Evolutionary conservation across 2,113 vertebrate genomes (phyloP), one percentile per base, ranked within the genome.

Genomic region (Dascyllus trimaculatus): DNA sequence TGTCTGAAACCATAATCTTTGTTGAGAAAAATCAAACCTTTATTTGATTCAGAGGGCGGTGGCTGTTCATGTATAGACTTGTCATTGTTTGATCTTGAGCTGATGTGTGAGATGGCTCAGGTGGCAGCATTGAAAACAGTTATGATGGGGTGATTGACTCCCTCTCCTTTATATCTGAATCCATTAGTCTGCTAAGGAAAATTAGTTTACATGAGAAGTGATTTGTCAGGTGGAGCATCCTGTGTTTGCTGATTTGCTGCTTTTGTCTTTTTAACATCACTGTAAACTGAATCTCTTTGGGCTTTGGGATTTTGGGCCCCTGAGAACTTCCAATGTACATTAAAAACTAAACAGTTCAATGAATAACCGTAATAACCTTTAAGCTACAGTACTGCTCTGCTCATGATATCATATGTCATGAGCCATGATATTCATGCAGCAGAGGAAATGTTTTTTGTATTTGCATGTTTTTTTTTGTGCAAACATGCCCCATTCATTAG

Each of bases 111-210:
- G 65, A 6, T 0, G 21, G 15, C 48, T 69, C 66, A 63, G 25
- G 52, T 58, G 21, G 9, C 38, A 32, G 6, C 21, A 22, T 1
- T 46, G 54, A 38, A 24, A 26, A 40, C 40, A 21, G 49, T 35
- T 54, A 35, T 26, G 40, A 43, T 40, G 19, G 60, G 60, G 46
- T 58, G 24, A 49, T 70, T 48, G 53, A 71, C 35, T 29, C 21
- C 46, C 14, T 65, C 53, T 40, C 25, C 11, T 66, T 68, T 43
- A 45, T 32, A 35, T 70, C 11, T 70, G 59, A 75, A 59, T 75
- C 10, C 51, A 10, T 64, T 51, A 4, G 25, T 59, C 35, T 5
- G 18, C 43, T 10, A 18, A 64, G 9, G 17, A 58, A 57, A 51
- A 26, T 19, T 10, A 63, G 45, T 74, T 22, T 9, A 56, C 9